These are phyloP conservation scores for Sarcophaga caerulescens DNA, from an alignment of 2,888 invertebrate species.

Conservation along the genomic window DNA sequence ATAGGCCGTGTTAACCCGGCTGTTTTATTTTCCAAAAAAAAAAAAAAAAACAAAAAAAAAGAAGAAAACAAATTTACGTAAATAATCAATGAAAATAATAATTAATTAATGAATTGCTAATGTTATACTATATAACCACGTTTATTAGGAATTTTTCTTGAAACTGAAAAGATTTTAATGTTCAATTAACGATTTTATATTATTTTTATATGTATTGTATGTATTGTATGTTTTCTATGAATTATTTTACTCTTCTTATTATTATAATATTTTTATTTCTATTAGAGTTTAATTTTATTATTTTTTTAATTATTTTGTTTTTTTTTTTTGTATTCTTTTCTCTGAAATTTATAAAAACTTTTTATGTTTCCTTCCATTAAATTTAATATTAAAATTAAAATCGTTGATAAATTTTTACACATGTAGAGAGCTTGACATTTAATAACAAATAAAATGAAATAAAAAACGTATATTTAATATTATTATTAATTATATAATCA, in stretches of 20 bases:
- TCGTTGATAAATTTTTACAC: conserved; percentile 62
- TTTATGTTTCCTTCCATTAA: conserved; percentile 44
- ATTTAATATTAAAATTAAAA: conserved; percentile 39
- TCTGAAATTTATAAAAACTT: conserved; percentile 15
- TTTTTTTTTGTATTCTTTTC: not conserved
- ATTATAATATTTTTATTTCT: not conserved
- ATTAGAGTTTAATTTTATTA: conserved; percentile 2
- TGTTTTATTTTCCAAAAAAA: not conserved
- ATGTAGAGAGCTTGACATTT: conserved; percentile 60
- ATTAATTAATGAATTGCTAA: conserved; percentile 24
- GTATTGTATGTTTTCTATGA: conserved; percentile 14
- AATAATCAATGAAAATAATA: not conserved
- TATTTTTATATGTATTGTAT: conserved; percentile 14
- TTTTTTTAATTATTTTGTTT: conserved; percentile 34
- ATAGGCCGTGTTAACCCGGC: conserved; percentile 29
- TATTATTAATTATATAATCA: conserved; percentile 10
- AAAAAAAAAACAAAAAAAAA: conserved; percentile 17
- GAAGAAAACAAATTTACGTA: not conserved
- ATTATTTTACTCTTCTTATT: too few relatives aligned
- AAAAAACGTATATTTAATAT: conserved; percentile 32
- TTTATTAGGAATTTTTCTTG: conserved; percentile 52
- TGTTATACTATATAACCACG: conserved; percentile 36
- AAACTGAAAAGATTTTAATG: conserved; percentile 56
- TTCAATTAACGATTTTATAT: conserved; percentile 59
- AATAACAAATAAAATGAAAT: conserved; percentile 46